These are phyloP conservation scores for Callyntrura guangdongensis DNA, from an alignment of 2,888 invertebrate genomes.

Conservation along the genomic window DNA sequence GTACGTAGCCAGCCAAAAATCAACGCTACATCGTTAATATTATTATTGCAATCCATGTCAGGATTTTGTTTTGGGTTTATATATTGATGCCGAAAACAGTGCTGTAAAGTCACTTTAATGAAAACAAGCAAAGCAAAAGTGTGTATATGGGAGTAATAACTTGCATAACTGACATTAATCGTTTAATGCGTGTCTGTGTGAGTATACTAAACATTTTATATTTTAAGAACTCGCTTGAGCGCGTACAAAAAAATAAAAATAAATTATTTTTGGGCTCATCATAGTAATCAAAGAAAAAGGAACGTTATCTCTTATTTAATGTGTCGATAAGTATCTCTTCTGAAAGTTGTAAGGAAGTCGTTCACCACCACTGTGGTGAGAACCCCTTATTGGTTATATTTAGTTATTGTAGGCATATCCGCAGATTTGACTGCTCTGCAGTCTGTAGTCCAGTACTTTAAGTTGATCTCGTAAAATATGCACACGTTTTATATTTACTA, in stretches of 20 bases:
- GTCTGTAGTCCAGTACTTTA: no score
- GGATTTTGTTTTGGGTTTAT: no score
- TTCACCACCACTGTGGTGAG: no score
- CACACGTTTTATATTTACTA: no score
- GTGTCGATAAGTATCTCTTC: neutral
- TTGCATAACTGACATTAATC: constrained; percentile 40
- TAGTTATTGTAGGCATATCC: no score
- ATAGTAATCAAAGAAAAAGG: neutral
- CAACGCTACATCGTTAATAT: no score
- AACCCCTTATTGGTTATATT: no score
- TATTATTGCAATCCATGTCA: no score
- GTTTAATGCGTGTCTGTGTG: neutral
- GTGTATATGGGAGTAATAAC: neutral
- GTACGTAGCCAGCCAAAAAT: neutral
- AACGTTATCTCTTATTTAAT: neutral
- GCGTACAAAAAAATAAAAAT: neutral
- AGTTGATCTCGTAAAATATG: no score
- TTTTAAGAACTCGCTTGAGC: neutral
- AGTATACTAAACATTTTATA: neutral
- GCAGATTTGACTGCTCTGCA: no score
- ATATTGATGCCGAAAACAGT: no score
- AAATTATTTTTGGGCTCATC: neutral
- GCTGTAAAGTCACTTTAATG: neutral
- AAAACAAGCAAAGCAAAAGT: neutral
- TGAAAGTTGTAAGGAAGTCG: neutral